Percentiles rank a stretch among this genome's conserved stretches.
Evolutionary conservation across 1,140 invertebrate species (phyloP).

Genomic region (Anthonomus grandis): DNA sequence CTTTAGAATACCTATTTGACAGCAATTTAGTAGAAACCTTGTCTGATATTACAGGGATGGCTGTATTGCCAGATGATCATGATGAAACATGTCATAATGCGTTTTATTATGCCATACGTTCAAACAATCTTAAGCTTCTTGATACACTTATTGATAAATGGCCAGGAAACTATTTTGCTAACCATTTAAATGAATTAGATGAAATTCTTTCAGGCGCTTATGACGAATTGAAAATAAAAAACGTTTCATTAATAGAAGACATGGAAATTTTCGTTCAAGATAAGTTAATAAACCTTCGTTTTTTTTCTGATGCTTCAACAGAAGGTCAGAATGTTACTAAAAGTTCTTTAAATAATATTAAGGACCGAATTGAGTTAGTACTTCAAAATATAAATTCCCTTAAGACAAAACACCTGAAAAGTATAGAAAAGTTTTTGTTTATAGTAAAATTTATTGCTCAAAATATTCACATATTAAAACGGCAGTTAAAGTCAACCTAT

Average conservation of each 20-base stretch:
- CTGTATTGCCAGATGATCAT: background rate
- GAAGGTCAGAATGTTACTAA: background rate
- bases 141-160: background rate
- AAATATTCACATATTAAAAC: slow-evolving; percentile 29
- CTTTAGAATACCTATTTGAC: background rate
- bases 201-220: background rate
- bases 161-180: background rate
- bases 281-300: background rate
- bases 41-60: background rate
- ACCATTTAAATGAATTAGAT: background rate
- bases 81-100: slow-evolving; percentile 3
- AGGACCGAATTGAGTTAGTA: background rate
- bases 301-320: background rate
- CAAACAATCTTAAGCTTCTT: background rate
- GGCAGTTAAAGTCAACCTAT: slow-evolving; percentile 24
- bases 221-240: slow-evolving; percentile 4
- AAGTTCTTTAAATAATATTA: background rate
- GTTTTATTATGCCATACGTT: slow-evolving; percentile 4
- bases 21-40: background rate
- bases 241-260: background rate
- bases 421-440: slow-evolving; percentile 2
- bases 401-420: background rate
- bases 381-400: background rate
- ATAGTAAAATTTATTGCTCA: slow-evolving; percentile 11
- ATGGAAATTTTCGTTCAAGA: background rate